A percentile compares a stretch with the other conserved stretches of the same genome.
These are phyloP conservation scores for Heliconius sara DNA, from an alignment of 2,888 invertebrate genomes.

Conservation along the genomic window DNA sequence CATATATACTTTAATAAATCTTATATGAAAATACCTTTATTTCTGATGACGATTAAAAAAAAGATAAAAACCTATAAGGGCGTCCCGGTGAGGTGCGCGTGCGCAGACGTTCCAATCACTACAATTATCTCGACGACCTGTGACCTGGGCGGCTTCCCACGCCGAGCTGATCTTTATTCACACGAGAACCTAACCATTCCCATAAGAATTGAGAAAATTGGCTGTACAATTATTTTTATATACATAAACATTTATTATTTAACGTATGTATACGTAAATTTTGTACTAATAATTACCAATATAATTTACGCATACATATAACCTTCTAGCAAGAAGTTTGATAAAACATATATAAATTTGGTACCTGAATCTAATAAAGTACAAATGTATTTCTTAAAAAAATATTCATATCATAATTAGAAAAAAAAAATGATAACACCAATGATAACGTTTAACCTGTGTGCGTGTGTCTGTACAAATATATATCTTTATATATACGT, in stretches of 20 bases:
- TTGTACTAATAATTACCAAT: too few species aligned
- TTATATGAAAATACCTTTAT: too few species aligned
- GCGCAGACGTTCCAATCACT: slow-evolving; percentile 56
- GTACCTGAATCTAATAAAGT: not conserved
- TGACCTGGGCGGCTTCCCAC: slow-evolving; percentile 68
- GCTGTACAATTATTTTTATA: not conserved
- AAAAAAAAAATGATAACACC: too few species aligned
- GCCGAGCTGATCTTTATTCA: slow-evolving; percentile 64
- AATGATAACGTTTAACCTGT: too few species aligned
- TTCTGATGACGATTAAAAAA: too few species aligned
- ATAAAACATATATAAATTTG: too few species aligned
- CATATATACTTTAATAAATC: too few species aligned
- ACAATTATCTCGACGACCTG: slow-evolving; percentile 78
- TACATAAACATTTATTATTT: too few species aligned
- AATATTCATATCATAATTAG: not conserved
- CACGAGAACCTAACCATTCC: slow-evolving; percentile 77
- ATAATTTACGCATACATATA: too few species aligned
- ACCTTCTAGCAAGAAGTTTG: too few species aligned
- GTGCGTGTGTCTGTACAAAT: not conserved
- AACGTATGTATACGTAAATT: too few species aligned
- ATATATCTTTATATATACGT: not conserved
- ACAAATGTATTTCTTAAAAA: not conserved
- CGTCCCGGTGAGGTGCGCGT: slow-evolving; percentile 56
- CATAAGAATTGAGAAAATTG: slow-evolving; percentile 63
- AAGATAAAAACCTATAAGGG: slow-evolving; percentile 30